A percentile compares a stretch with the other conserved stretches of the same genome.
phyloP scores from a whole-genome alignment of 1,140 invertebrate species.

The Panagrolaimus sp. region DNA sequence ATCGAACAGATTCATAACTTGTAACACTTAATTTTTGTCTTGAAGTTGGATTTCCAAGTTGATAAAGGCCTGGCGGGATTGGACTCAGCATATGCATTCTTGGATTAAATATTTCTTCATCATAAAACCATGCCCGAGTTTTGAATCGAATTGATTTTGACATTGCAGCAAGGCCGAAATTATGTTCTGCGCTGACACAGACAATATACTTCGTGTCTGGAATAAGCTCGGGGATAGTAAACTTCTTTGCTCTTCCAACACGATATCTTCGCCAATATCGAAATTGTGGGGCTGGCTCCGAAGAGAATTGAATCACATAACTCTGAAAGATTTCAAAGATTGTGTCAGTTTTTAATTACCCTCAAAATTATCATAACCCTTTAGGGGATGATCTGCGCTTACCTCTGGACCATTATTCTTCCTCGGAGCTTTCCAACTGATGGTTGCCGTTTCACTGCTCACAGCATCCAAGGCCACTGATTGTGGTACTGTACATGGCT shows the following conservation, averaged over 20 bases:
- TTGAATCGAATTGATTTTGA: slow-evolving; percentile 51
- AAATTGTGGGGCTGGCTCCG: slow-evolving; percentile 58
- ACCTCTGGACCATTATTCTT: slow-evolving; percentile 59
- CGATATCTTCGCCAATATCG: slow-evolving; percentile 49
- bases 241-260: slow-evolving; percentile 45
- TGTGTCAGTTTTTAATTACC: slow-evolving; percentile 12
- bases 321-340: slow-evolving; percentile 37
- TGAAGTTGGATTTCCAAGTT: neutral
- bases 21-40: slow-evolving; percentile 4
- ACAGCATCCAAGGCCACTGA: slow-evolving; percentile 53
- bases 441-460: slow-evolving; percentile 54
- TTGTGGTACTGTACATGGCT: slow-evolving; percentile 52
- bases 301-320: slow-evolving; percentile 54
- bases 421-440: slow-evolving; percentile 53
- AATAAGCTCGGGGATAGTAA: slow-evolving; percentile 52
- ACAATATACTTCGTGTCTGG: slow-evolving; percentile 56
- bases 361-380: too few species aligned
- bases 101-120: slow-evolving; percentile 37
- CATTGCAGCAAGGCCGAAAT: slow-evolving; percentile 57
- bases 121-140: slow-evolving; percentile 51
- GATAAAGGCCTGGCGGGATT: neutral
- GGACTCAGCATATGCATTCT: slow-evolving; percentile 9
- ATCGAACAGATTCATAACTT: slow-evolving; percentile 3
- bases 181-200: slow-evolving; percentile 57
- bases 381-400: too few species aligned